Percentiles rank a stretch among this genome's conserved stretches.
Evolutionary conservation across 2,888 invertebrate species (phyloP).

Genomic region (Diachrysia chrysitis): DNA sequence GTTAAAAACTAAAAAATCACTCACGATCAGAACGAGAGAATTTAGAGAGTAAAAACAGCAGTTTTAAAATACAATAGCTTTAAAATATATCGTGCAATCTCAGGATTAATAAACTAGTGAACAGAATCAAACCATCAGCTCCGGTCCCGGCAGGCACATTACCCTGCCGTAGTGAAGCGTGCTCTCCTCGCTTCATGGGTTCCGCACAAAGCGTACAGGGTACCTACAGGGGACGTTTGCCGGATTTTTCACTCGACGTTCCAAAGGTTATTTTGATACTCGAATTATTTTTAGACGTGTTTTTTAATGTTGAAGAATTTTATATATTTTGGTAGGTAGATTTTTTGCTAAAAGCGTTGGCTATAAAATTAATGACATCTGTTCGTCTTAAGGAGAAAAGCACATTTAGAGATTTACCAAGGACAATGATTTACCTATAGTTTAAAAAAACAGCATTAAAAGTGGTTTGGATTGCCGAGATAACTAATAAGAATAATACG

Average conservation of each 20-base stretch:
- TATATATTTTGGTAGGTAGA: not conserved
- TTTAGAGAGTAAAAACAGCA: not conserved
- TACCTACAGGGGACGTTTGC: not conserved
- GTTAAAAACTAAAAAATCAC: not conserved
- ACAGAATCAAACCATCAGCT: constrained; percentile 1
- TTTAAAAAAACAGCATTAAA: too few relatives aligned
- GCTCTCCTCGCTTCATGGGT: not conserved
- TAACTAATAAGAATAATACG: too few relatives aligned
- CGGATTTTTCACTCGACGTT: not conserved
- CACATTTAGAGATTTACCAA: too few relatives aligned
- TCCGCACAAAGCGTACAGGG: not conserved
- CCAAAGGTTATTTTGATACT: not conserved
- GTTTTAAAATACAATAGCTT: not conserved
- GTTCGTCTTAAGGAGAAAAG: too few relatives aligned
- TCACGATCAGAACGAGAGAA: not conserved
- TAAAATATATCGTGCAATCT: not conserved
- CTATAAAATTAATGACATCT: too few relatives aligned
- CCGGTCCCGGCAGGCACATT: not conserved
- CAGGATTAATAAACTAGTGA: not conserved
- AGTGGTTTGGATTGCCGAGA: too few relatives aligned
- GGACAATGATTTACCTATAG: too few relatives aligned
- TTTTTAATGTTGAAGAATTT: not conserved
- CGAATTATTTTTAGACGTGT: not conserved
- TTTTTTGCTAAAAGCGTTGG: too few relatives aligned
- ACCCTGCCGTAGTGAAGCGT: constrained; percentile 1